Evolutionary conservation across 2,888 invertebrate genomes (phyloP), one percentile per base, ranked within the genome.

Genomic region (Acleris cristana): DNA sequence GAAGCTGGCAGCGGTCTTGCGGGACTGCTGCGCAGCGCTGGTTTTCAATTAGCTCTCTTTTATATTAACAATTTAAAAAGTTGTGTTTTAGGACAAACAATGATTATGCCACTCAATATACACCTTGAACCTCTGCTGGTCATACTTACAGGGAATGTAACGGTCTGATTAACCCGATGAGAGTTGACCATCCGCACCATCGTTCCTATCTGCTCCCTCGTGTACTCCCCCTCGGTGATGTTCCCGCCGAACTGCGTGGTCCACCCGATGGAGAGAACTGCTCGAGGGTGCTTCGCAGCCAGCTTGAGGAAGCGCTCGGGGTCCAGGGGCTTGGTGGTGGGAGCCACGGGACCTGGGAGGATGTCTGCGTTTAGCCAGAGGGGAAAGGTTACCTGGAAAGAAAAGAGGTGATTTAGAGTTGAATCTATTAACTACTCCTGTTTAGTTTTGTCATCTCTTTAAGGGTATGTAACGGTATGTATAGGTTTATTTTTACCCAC

Each of bases 281-380:
- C 94, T 19, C 94, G 89, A 0, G 95, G 93, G 71, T 96, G 95
- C 51, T 90, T 85, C 58, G 93, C 87, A 0, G 93, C 94, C 3
- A 94, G 90, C 0, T 83, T 78, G 30, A 98, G 86, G 86, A 98
- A 98, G 68, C 81, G 76, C 4, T 79, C 82, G 0, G 95, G 88
- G 78, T 96, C 94, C 0, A 98, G 95, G 0, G 96, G 96, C 53
- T 78, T 83, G 0, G 90, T 80, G 16, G 83, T 79, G 3, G 89
- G 91, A 10, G 95, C 93, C 0, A 96, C 94, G 0, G 98, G 98
- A 0, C 98, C 98, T 0, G 89, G 81, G 1, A 97, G 87, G 72
- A 98, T 96, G 84, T 98, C 98, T 0, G 98, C 98, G 84, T 98
- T 98, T 66, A 98, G 84, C 97, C 97, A 97, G 4, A 98, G 82